A percentile compares a stretch with the other conserved stretches of the same genome.
Evolutionary conservation across 2,888 invertebrate genomes (phyloP).

Genomic region (Melolontha melolontha): DNA sequence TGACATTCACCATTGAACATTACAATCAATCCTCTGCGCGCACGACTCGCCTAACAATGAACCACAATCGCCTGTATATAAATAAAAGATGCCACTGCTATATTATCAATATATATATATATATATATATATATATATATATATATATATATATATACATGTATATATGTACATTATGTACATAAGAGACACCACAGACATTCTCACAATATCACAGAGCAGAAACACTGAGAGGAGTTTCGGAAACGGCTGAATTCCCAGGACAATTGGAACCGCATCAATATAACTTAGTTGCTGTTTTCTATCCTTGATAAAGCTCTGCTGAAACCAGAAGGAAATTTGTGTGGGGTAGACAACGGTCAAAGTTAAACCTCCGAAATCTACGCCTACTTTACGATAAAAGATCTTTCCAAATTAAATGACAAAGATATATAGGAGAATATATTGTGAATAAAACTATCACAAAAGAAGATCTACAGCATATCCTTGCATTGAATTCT

Average conservation of each 20-base stretch:
- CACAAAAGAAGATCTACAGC: slow-evolving; percentile 11
- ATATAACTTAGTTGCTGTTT: slow-evolving; percentile 44
- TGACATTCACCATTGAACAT: slow-evolving; percentile 47
- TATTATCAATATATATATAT: slow-evolving; percentile 42
- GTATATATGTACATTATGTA: slow-evolving; percentile 17
- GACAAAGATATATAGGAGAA: slow-evolving; percentile 32
- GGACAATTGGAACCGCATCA: slow-evolving; percentile 45
- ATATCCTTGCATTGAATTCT: no score
- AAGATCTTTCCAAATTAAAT: slow-evolving; percentile 38
- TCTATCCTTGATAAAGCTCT: slow-evolving; percentile 37
- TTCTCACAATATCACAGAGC: slow-evolving; percentile 31
- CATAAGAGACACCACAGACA: slow-evolving; percentile 15
- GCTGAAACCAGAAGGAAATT: slow-evolving; percentile 39
- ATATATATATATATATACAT: slow-evolving; percentile 15
- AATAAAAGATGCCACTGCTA: slow-evolving; percentile 48
- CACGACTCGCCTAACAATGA: slow-evolving; percentile 45
- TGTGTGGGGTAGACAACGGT: slow-evolving; percentile 38
- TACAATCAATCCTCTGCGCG: slow-evolving; percentile 48
- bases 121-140: slow-evolving; percentile 3
- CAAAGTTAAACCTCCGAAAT: slow-evolving; percentile 35
- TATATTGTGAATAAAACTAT: slow-evolving; percentile 14
- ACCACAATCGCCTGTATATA: slow-evolving; percentile 48
- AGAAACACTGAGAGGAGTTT: slow-evolving; percentile 35
- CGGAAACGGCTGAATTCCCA: slow-evolving; percentile 41
- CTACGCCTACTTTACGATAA: slow-evolving; percentile 36